Base-by-base conservation (phyloP, 2,888 invertebrate species). In the Hipparchia semele region DNA sequence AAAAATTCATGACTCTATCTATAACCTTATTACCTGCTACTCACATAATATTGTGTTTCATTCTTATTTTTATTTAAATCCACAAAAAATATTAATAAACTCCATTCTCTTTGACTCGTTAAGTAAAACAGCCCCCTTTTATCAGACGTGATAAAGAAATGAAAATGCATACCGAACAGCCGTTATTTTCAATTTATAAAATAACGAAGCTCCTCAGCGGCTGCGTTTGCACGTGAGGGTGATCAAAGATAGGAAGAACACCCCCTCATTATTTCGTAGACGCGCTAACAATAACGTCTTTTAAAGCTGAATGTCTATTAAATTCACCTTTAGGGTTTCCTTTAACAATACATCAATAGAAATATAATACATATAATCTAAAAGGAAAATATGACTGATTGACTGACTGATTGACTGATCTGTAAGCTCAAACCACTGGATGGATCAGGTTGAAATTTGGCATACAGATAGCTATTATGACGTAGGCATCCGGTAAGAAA, bases 261-360 rank as follows among this genome's bases (percentile, higher is more conserved):
- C 81, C 87, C 87, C 84, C 68, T 90, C 89, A 86, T 90, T 89
- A 89, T 88, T 87, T 83, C 80, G 81, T 82, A 79, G 87, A 84
- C 86, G 85, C 84, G 80, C 82, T 80, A 80, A 78, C 76, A 80
- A 81, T 84, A 68, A 84, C 84, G 81, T 86, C 84, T 86, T 87
- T 85, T 84, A 80, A 79, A 83, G 82, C 83, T 83, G 85, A 88
- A 89, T 86, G 87, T 87, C 83, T 85, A 87, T 85, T 83, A 89
- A 90, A 89, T 89, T 89, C 87, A 85, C 83, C 84, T 87, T 86
- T 83, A 80, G 83, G 79, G 83, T 86, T 46, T 67, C 12, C 58
- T 83, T 81, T 84, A 13, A 49, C 46, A 33, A 33, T 65, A 39
- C 23, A 23, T 23, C 23, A 23, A 23, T 23, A 23, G 23, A 23